Evolutionary conservation across 1,140 invertebrate species (phyloP), one percentile per base, ranked within the genome.

Genomic region (Latrodectus geometricus): DNA sequence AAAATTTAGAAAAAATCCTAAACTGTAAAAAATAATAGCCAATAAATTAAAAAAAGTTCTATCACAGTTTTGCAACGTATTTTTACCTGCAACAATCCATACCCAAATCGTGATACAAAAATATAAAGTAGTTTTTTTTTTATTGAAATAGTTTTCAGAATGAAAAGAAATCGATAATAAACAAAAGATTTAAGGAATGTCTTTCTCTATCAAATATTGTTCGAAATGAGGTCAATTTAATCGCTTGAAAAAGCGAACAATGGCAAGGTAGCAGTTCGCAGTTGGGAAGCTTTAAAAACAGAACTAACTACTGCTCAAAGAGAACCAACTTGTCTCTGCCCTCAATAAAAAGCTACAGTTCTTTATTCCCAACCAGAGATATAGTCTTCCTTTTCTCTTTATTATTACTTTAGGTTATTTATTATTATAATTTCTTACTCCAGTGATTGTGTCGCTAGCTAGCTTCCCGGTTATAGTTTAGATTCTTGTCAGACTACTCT

Each of bases 201-300:
- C 35, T 35, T 35, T 35, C 35, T 35, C 35, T 35, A 35, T 35
- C 35, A 35, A 35, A 61, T 61, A 61, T 61, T 61, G 54, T 61
- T 11, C 15, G 17, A 12, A 78, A 78, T 48, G 56, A 68, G 61
- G 76, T 78, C 76, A 78, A 9, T 78, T 78, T 66, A 65, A 78
- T 20, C 56, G 76, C 65, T 48, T 35, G 61, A 20, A 49, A 68
- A 68, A 61, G 65, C 17, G 76, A 15, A 78, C 54, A 68, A 65
- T 20, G 54, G 12, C 23, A 50, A 78, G 15, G 52, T 56, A 66
- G 49, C 20, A 78, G 56, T 66, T 20, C 61, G 35, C 74, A 78
- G 76, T 23, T 78, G 35, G 65, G 66, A 78, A 78, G 35, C 76
- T 35, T 78, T 78, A 78, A 66, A n/a, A 78, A 78, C 54, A 50